Percentiles rank a stretch among this genome's conserved stretches.
Evolutionary conservation across 2,797 vertebrate genomes (phyloP).

Genomic region (Chaetophractus vellerosus): DNA sequence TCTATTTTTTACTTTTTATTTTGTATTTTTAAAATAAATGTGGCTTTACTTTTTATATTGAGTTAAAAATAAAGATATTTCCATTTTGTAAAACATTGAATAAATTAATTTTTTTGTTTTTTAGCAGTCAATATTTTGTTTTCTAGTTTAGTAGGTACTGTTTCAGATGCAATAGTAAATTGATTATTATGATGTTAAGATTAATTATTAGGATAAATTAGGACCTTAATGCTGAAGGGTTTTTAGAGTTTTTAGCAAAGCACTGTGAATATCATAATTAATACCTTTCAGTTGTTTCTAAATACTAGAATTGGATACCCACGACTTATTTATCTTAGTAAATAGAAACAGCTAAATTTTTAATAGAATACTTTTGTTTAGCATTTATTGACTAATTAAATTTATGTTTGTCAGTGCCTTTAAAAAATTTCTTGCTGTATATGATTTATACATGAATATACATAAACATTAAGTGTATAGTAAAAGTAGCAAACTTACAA

Average conservation of each 20-base stretch:
- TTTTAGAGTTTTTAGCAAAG: constrained; percentile 51
- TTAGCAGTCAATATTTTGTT: constrained; percentile 12
- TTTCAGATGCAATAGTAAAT: constrained; percentile 38
- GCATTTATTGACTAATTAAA: not conserved
- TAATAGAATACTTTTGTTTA: constrained; percentile 10
- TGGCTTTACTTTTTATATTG: constrained; percentile 47
- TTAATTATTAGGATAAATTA: constrained; percentile 35
- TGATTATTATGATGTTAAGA: not conserved
- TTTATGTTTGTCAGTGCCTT: not conserved
- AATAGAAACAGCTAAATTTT: constrained; percentile 44
- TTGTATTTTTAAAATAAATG: not conserved
- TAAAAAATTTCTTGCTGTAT: no score
- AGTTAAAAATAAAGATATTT: not conserved
- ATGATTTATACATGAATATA: no score
- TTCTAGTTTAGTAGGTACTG: not conserved
- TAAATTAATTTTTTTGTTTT: not conserved
- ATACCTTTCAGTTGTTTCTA: constrained; percentile 13
- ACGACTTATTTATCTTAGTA: constrained; percentile 19
- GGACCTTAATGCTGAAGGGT: not conserved
- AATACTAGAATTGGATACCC: not conserved
- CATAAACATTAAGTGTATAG: no score
- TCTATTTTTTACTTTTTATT: not conserved
- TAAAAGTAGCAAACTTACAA: no score
- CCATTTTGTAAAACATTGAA: constrained; percentile 33
- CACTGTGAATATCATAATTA: not conserved